These are phyloP conservation scores for Macrotis lagotis DNA, from an alignment of 2,113 vertebrate genomes.

Conservation along the genomic window DNA sequence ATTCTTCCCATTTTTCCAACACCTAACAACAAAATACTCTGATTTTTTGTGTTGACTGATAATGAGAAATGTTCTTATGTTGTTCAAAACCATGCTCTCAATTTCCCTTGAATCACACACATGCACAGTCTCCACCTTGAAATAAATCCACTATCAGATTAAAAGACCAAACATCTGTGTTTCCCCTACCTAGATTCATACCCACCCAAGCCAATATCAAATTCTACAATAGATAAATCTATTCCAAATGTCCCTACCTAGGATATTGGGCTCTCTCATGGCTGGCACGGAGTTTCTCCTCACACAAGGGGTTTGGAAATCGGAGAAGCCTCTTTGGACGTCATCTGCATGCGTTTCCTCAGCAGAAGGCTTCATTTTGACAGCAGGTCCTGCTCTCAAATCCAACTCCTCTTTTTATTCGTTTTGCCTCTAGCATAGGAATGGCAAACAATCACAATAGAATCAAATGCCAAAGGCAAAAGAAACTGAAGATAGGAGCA, in stretches of 20 bases:
- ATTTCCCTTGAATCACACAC: neutral
- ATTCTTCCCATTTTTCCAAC: constrained; percentile 7
- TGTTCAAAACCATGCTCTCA: neutral
- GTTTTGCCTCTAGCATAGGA: neutral
- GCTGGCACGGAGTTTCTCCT: neutral
- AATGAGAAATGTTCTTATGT: neutral
- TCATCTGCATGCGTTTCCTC: fast-evolving
- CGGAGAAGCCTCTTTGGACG: no score
- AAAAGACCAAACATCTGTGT: neutral
- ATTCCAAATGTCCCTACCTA: neutral
- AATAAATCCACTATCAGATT: neutral
- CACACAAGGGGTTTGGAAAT: neutral
- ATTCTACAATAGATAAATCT: neutral
- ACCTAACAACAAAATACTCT: neutral
- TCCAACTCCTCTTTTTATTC: neutral
- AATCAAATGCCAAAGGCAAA: neutral
- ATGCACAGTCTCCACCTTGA: neutral
- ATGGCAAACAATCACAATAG: neutral
- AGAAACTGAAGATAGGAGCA: neutral
- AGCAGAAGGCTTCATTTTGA: fast-evolving
- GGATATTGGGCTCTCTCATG: neutral
- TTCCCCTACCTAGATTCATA: neutral
- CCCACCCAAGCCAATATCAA: constrained; percentile 15
- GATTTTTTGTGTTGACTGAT: neutral
- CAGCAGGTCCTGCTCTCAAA: neutral